Conservation (phyloP, 2,888 invertebrate species). For the Drosophila neonasuta region DNA sequence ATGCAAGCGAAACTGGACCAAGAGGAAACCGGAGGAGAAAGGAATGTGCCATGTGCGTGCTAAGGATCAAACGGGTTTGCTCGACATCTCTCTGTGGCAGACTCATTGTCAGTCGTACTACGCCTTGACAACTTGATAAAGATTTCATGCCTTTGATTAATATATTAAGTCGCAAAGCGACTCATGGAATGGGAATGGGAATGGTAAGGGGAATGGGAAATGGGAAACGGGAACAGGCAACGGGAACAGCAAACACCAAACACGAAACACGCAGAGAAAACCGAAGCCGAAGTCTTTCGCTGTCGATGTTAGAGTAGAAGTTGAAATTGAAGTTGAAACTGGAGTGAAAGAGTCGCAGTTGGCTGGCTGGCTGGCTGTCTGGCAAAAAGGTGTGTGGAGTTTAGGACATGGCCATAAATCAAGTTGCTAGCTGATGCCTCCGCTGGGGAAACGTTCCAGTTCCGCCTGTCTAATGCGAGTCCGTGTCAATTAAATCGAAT, state of each 20-base stretch:
- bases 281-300: not conserved
- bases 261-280: constrained; percentile 30
- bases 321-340: not conserved
- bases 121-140: constrained; percentile 73
- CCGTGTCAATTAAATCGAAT: constrained; percentile 54
- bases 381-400: constrained; percentile 62
- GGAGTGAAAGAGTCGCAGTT: constrained; percentile 13
- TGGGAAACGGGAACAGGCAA: not conserved
- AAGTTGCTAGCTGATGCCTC: constrained; percentile 51
- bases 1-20: constrained; percentile 20
- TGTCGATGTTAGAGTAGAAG: not conserved
- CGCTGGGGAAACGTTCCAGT: constrained; percentile 50
- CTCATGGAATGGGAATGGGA: constrained; percentile 17
- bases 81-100: constrained; percentile 27
- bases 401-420: constrained; percentile 70
- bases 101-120: constrained; percentile 52
- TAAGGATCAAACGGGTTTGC: constrained; percentile 73
- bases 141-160: constrained; percentile 75
- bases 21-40: not conserved
- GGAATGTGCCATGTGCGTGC: constrained; percentile 54
- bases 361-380: not conserved
- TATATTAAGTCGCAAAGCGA: constrained; percentile 61
- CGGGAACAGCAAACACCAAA: constrained; percentile 17
- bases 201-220: not conserved
- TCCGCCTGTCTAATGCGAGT: constrained; percentile 56